Evolutionary conservation across 2,113 vertebrate species (phyloP), one percentile per base, ranked within the genome.

Genomic region (Hippocampus abdominalis): DNA sequence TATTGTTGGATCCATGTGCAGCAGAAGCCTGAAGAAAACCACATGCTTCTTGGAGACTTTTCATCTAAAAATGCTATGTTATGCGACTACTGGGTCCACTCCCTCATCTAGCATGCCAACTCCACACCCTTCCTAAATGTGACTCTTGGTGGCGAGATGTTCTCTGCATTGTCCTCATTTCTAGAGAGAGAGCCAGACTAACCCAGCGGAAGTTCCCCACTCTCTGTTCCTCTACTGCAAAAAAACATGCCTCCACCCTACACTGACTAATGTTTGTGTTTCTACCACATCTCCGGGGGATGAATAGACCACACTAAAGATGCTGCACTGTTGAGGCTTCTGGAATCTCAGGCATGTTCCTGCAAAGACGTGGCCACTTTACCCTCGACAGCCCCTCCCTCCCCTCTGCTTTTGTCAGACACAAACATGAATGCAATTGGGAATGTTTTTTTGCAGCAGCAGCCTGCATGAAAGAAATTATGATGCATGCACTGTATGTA

Each of bases 261-360:
- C 66, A 68, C 27, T 3, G 1, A 42, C 69, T 69, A 20, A 75
- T 80, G 64, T 80, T 70, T 76, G 67, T 77, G 49, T 80, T 77
- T 82, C 75, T 70, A 32, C 76, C 63, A 16, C 64, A 73, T 74
- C 64, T 79, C 56, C 69, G 6, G 44, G 29, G 70, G 39, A 73
- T 75, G 78, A 76, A 74, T 39, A 72, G 80, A 83, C 75, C 81
- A 69, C 78, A 84, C 18, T 23, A 74, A 73, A 67, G 77, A 81
- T 66, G 54, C 78, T 84, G 78, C 81, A 72, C 71, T 66, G 75
- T 80, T 79, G 72, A 84, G 82, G 84, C 73, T 76, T 76, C 69
- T 88, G 86, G 86, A 87, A 90, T 89, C 77, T 70, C 66, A 73
- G 80, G 83, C 86, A 87, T 87, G 76, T 64, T 64, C 70, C 72